Evolutionary conservation across 2,113 vertebrate genomes (phyloP).

Genomic region (Pedionomus torquatus): DNA sequence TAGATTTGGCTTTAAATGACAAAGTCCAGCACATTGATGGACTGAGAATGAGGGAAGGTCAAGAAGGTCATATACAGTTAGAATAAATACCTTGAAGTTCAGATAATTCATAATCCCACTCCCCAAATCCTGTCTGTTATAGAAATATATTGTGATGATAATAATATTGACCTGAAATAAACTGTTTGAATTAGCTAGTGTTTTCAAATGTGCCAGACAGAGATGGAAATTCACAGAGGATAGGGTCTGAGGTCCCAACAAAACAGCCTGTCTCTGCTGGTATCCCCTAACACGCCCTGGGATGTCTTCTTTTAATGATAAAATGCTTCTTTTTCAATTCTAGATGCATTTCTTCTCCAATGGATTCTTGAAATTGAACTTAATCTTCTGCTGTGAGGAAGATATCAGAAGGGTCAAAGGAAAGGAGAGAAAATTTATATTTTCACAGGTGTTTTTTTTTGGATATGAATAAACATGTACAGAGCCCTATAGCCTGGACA

Average conservation of each 20-base stretch:
- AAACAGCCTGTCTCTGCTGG: constrained; percentile 37
- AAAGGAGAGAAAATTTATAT: constrained; percentile 45
- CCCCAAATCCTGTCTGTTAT: constrained; percentile 33
- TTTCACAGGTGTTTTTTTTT: neutral
- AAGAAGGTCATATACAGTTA: constrained; percentile 52
- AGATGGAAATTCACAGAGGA: constrained; percentile 49
- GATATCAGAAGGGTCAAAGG: constrained; percentile 57
- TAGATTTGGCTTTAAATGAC: constrained; percentile 60
- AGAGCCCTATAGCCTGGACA: neutral
- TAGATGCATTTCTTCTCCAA: constrained; percentile 49
- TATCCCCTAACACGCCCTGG: constrained; percentile 2
- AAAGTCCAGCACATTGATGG: constrained; percentile 55
- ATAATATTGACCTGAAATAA: constrained; percentile 40
- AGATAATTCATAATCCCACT: constrained; percentile 15
- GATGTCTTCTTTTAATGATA: constrained; percentile 43
- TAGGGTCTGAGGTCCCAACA: constrained; percentile 30
- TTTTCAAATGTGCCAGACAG: constrained; percentile 62
- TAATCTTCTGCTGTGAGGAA: constrained; percentile 68
- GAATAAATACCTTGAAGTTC: constrained; percentile 67
- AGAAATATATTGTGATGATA: constrained; percentile 16
- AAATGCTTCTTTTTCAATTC: constrained; percentile 67
- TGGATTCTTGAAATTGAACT: constrained; percentile 65
- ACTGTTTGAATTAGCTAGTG: constrained; percentile 72
- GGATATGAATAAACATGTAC: neutral
- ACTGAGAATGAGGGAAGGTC: constrained; percentile 58